Base-by-base conservation (phyloP, 2,113 vertebrate species). In the Xiphophorus maculatus region DNA sequence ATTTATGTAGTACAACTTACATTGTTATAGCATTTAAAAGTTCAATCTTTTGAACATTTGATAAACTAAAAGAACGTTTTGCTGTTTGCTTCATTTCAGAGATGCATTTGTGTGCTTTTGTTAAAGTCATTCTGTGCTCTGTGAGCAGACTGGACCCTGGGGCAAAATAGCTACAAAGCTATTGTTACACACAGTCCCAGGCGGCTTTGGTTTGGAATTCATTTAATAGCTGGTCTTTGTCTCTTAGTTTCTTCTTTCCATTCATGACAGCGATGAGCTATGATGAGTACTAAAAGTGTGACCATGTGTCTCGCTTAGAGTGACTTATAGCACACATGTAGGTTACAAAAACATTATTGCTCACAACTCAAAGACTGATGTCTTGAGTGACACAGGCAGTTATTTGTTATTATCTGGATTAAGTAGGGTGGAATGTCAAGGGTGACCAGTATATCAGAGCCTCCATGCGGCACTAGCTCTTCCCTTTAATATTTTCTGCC, bases 391-490 rank as follows among this genome's bases (percentile, higher is more conserved):
- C 90, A 88, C 44, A 27, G 66, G 42, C 44, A 51, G 85, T 89
- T 82, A 93, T 94, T 90, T 90, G 81, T 85, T 85, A 91, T 93
- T 94, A 88, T 93, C 80, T 77, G 37, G 54, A 84, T 73, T 90
- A 93, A 93, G 93, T 92, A 88, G 91, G 87, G 90, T 92, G 84
- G 93, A 94, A 94, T 80, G 86, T 89, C 76, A 74, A 82, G 81
- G 79, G 87, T 70, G 80, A 76, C 83, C 66, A 83, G 63, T 81
- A 84, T 69, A 83, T 78, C 75, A 86, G 60, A 66, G 58, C 19
- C 66, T 44, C 37, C 35, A 61, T 42, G 5, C 77, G 77, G 66
- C 71, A 79, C 70, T 80, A 87, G 61, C 51, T 35, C 27, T 28
- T 68, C 72, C 69, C 54, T 81, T 77, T 71, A 70, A 78, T 86